Evolutionary conservation across 2,797 vertebrate species (phyloP), one percentile per base, ranked within the genome.

Genomic region (Acrocephalus scirpaceus): DNA sequence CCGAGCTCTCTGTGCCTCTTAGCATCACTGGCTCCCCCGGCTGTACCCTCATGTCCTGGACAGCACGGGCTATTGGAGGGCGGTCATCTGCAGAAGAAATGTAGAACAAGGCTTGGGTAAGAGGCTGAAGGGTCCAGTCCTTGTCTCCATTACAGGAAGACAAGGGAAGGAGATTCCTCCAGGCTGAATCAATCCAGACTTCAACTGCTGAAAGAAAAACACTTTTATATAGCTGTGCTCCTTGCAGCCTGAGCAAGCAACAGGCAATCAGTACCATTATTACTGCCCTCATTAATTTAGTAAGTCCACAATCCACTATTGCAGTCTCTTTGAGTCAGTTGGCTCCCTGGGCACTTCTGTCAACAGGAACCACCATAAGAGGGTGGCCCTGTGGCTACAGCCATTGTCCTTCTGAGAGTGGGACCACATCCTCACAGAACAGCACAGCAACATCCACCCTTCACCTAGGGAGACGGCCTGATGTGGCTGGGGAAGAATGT

Each of bases 1-100:
- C 99, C 5, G 92, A 97, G 97, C 98, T 99, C 56, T 97, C 96
- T 4, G 98, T 11, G 58, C 98, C 99, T 34, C 97, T 99, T 72
- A 99, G 97, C 2, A 82, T 97, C 90, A 99, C 96, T 0, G 76
- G 89, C 13, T 99, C 98, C 27, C 98, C 98, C 0, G 99, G 99
- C 76, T 99, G 99, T 8, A 99, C 98, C 53, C 98, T 99, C 75
- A 96, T 94, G 96, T 99, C 98, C 86, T 79, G 98, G 73, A 98
- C 98, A 17, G 97, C 97, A 15, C 97, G 96, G 34, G 98, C 98
- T 91, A 93, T 90, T 1, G 99, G 99, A 40, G 98, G 98, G 50
- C 5, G 73, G 80, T 98, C 97, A 51, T 95, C 98, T 97, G 86
- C 42, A 72, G 45, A 81, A 47, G 50, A 66, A 94, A 89, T 2